Conservation (phyloP, 2,113 vertebrate genomes). For the Blennius ocellaris region DNA sequence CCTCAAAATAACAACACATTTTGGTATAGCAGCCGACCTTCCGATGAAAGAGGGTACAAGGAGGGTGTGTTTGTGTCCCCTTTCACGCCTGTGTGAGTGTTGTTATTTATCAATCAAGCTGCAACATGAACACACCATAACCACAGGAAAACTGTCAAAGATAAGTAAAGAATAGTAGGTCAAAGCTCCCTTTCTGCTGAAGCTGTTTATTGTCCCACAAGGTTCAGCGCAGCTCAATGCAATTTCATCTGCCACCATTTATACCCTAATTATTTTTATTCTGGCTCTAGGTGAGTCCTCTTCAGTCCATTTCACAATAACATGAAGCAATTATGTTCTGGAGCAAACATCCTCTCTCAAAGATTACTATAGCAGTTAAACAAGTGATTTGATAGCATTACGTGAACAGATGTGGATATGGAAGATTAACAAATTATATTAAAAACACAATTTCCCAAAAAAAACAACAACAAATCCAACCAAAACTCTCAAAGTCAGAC, state of each 20-base stretch:
- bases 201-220: slow-evolving; percentile 5
- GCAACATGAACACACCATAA: slow-evolving; percentile 32
- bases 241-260: slow-evolving; percentile 22
- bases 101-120: slow-evolving; percentile 41
- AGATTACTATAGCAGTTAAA: slow-evolving; percentile 47
- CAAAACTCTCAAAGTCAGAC: too few species aligned
- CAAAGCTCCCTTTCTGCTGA: slow-evolving; percentile 1
- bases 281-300: neutral
- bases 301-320: slow-evolving; percentile 24
- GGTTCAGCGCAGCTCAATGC: slow-evolving; percentile 8
- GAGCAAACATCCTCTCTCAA: slow-evolving; percentile 31
- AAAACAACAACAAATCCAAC: too few species aligned
- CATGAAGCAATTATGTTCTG: slow-evolving; percentile 37
- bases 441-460: slow-evolving; percentile 24
- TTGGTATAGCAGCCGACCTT: slow-evolving; percentile 68
- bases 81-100: neutral
- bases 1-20: slow-evolving; percentile 73
- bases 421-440: slow-evolving; percentile 52
- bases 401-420: neutral
- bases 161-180: slow-evolving; percentile 8
- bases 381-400: slow-evolving; percentile 52
- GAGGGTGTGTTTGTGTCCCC: slow-evolving; percentile 17
- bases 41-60: slow-evolving; percentile 26
- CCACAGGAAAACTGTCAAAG: neutral
- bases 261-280: slow-evolving; percentile 31